Conservation (phyloP, 1,140 invertebrate genomes). For the Drosophila jambulina region DNA sequence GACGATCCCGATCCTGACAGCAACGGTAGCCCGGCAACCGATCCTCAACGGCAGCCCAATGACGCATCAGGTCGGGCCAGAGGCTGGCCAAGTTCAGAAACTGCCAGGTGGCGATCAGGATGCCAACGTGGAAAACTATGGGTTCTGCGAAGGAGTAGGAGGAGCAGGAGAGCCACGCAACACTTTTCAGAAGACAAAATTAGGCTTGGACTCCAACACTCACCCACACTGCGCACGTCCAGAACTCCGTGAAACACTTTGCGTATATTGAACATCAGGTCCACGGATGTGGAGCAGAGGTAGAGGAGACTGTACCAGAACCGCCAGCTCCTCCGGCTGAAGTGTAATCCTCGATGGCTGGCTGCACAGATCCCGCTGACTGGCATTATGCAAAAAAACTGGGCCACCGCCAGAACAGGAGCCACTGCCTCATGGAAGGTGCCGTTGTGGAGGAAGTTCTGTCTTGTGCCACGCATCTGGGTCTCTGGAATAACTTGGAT, state of each 20-base stretch:
- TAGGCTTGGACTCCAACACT: background rate
- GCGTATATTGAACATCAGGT: constrained; percentile 56
- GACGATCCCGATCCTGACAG: constrained; percentile 36
- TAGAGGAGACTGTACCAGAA: constrained; percentile 57
- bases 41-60: constrained; percentile 66
- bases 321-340: constrained; percentile 64
- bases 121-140: constrained; percentile 66
- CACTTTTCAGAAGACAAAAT: background rate
- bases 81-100: constrained; percentile 64
- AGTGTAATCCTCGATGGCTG: constrained; percentile 46
- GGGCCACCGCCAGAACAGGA: constrained; percentile 75
- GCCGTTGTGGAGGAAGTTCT: constrained; percentile 56
- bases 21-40: constrained; percentile 50
- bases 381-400: constrained; percentile 82
- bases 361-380: constrained; percentile 59
- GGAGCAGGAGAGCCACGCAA: too few species aligned
- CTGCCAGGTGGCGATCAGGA: constrained; percentile 46
- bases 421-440: constrained; percentile 75
- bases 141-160: constrained; percentile 49
- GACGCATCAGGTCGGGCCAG: constrained; percentile 73
- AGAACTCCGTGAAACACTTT: constrained; percentile 44
- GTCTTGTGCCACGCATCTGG: constrained; percentile 18
- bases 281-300: constrained; percentile 41
- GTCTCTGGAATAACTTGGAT: background rate
- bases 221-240: constrained; percentile 77